Evolutionary conservation across 2,797 vertebrate genomes (phyloP), one percentile per base, ranked within the genome.

Genomic region (Distichodus sexfasciatus): DNA sequence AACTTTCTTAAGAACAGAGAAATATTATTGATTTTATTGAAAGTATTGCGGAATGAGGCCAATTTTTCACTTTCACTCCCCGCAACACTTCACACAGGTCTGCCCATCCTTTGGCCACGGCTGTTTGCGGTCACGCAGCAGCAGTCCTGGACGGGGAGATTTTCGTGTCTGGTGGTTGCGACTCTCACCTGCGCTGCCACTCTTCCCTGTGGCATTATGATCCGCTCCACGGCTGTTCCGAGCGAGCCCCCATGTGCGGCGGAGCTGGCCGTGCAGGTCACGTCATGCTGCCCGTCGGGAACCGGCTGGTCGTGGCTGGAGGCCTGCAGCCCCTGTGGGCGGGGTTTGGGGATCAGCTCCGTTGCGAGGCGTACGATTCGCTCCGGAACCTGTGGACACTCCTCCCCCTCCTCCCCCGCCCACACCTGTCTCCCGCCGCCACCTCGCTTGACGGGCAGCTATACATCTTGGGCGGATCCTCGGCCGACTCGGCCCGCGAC

Each of bases 401-500:
- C 2, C 77, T 92, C 35, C 77, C 75, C 24, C 82, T 85, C 0
- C 51, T 93, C 35, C 90, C 91, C 1, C 86, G 81, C 0, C 82
- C 91, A 8, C 91, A 93, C 0, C 88, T 92, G 3, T 85, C 84
- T 1, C 90, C 84, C 2, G 85, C 88, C 0, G 83, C 87, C 1
- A 85, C 82, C 0, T 79, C 86, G 5, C 50, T 92, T 11, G 84
- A 90, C 0, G 90, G 86, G 0, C 87, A 89, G 35, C 76, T 93
- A 1, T 84, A 92, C 0, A 53, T 94, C 1, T 57, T 91, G 29
- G 92, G 93, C 1, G 93, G 92, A 12, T 94, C 91, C 19, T 94
- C 92, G 11, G 88, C 87, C 6, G 81, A 84, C 10, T 91, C 90
- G 2, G 91, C 88, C 0, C 83, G 79, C 31, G 87, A 92, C 28